Percentiles rank a stretch among this genome's conserved stretches.
phyloP scores from a whole-genome alignment of 2,888 invertebrate species.

The Cephus nigrinus region DNA sequence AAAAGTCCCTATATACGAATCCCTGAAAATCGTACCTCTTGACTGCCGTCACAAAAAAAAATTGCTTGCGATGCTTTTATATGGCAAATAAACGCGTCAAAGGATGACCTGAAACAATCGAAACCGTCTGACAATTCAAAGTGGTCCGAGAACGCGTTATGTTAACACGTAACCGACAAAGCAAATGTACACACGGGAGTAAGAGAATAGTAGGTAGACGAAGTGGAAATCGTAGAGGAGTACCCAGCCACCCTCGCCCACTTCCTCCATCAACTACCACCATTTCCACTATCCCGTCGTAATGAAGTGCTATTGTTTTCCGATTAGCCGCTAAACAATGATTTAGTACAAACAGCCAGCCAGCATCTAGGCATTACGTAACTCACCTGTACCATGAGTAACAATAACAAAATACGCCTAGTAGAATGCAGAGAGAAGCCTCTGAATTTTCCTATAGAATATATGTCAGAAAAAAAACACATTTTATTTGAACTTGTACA shows the following conservation, averaged over 20 bases:
- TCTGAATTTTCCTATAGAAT: too few relatives aligned
- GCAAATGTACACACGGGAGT: not conserved
- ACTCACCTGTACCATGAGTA: not conserved
- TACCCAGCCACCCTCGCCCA: not conserved
- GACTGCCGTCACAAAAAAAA: not conserved
- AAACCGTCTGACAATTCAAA: not conserved
- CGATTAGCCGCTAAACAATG: conserved; percentile 35
- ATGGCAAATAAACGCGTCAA: too few relatives aligned
- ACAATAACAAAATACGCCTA: too few relatives aligned
- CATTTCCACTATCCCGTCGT: conserved; percentile 6
- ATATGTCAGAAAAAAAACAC: too few relatives aligned
- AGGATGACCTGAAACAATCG: not conserved
- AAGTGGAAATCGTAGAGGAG: not conserved
- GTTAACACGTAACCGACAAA: not conserved
- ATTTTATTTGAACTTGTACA: too few relatives aligned
- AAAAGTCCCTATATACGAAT: not conserved
- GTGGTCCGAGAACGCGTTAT: not conserved
- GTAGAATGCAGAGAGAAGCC: too few relatives aligned
- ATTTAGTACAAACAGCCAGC: conserved; percentile 27
- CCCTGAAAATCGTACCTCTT: not conserved
- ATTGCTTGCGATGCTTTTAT: not conserved
- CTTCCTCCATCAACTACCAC: not conserved
- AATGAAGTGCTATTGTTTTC: conserved; percentile 37
- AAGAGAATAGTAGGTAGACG: not conserved
- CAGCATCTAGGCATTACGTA: not conserved